A percentile compares a stretch with the other conserved stretches of the same genome.
Conservation (phyloP, 2,797 vertebrate genomes). For the Gobionotothen gibberifrons region DNA sequence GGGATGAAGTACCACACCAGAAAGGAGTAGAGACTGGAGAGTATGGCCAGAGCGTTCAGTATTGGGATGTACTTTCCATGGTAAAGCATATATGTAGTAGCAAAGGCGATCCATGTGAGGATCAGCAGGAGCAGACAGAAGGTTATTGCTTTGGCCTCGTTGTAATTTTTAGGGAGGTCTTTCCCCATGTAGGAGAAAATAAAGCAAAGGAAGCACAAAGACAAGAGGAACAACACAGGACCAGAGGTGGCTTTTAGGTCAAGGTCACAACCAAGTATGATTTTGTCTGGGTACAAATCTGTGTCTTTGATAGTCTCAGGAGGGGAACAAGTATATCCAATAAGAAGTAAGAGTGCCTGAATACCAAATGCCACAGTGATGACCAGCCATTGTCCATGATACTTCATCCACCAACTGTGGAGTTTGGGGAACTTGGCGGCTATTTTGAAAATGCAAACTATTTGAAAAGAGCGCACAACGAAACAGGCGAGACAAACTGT, state of each 20-base stretch:
- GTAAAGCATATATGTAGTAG: constrained; percentile 66
- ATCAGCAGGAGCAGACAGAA: constrained; percentile 87
- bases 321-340: constrained; percentile 43
- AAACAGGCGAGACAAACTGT: constrained; percentile 86
- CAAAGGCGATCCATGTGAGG: constrained; percentile 81
- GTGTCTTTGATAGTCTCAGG: constrained; percentile 75
- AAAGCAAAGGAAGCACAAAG: constrained; percentile 77
- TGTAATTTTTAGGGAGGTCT: constrained; percentile 91
- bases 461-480: constrained; percentile 87
- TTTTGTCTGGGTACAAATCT: constrained; percentile 52
- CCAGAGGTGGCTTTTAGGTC: constrained; percentile 30
- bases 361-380: constrained; percentile 63
- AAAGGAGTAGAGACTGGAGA: constrained; percentile 80
- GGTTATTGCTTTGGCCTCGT: constrained; percentile 90
- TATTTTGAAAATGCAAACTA: constrained; percentile 90
- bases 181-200: constrained; percentile 89
- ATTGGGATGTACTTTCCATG: constrained; percentile 65
- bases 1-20: constrained; percentile 88
- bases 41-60: constrained; percentile 58
- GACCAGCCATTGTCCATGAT: constrained; percentile 80
- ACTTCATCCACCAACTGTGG: constrained; percentile 83
- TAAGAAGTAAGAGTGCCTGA: constrained; percentile 73
- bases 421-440: constrained; percentile 79
- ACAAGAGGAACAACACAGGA: constrained; percentile 30
- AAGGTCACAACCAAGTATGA: constrained; percentile 78